phyloP scores from a whole-genome alignment of 2,888 invertebrate species.

The Tachystola acroxantha region DNA sequence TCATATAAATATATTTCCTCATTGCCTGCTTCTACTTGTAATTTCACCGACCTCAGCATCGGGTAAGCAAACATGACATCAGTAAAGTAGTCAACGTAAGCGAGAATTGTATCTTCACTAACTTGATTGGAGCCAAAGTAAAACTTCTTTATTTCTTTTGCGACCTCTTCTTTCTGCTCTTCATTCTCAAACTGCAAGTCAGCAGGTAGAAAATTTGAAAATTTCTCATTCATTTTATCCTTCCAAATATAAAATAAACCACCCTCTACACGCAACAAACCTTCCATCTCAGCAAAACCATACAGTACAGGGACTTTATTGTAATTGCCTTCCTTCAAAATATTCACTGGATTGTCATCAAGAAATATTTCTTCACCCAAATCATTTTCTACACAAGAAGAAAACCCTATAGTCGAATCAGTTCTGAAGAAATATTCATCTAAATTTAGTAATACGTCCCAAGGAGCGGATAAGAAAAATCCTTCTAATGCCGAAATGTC shows the following conservation, averaged over 20 bases:
- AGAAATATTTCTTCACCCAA: constrained; percentile 27
- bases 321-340: constrained; percentile 28
- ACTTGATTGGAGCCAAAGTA: constrained; percentile 30
- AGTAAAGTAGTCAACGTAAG: constrained; percentile 30
- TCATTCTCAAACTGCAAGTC: constrained; percentile 32
- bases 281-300: constrained; percentile 48
- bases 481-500: constrained; percentile 24
- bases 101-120: constrained; percentile 20
- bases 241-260: constrained; percentile 24
- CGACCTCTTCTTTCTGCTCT: constrained; percentile 27
- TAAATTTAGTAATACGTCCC: constrained; percentile 25
- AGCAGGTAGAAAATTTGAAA: constrained; percentile 43
- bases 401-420: constrained; percentile 19
- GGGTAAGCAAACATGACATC: constrained; percentile 29
- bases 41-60: constrained; percentile 21
- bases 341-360: constrained; percentile 30
- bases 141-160: constrained; percentile 28
- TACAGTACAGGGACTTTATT: constrained; percentile 36
- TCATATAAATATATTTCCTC: constrained; percentile 23
- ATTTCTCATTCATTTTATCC: constrained; percentile 38
- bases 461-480: constrained; percentile 33
- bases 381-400: constrained; percentile 20
- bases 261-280: constrained; percentile 24
- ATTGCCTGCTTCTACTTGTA: constrained; percentile 22
- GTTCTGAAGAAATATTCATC: constrained; percentile 15